Base-by-base conservation (phyloP, 2,797 vertebrate genomes). In the Pseudochromis fuscus region DNA sequence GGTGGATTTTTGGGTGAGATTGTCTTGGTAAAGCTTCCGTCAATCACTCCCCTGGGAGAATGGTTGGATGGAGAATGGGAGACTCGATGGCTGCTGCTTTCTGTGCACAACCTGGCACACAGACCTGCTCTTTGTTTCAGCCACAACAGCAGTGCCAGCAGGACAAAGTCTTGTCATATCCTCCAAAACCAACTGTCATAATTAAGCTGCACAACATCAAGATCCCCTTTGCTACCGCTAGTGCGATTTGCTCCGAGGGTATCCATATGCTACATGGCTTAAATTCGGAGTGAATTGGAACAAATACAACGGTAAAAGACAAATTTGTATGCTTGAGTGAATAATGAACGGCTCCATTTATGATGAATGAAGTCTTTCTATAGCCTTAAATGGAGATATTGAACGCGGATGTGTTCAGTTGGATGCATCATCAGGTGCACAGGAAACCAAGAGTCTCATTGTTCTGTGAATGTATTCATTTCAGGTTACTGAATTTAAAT, bases 11-110 rank as follows among this genome's bases (percentile, higher is more conserved):
- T 75, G 51, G 59, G 64, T 3, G 33, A 63, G 85, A 87, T 82
- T 87, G 70, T 84, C 70, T 68, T 5, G 35, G 78, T 81, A 87
- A 90, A 88, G 81, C 83, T 82, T 67, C 71, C 48, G 50, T 89
- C 88, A 87, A 72, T 92, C 85, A 85, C 71, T 84, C 79, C 58
- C 37, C 13, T 28, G 72, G 77, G 78, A 82, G 77, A 75, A 79
- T 56, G 75, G 60, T 56, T 81, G 74, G 86, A 76, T 5, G 40
- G 30, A 65, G 57, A 69, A 67, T 59, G 64, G 33, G 67, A 48
- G 40, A 59, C 60, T 40, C 21, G 65, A 75, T 61, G 75, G 57
- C 61, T 64, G 75, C 51, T 65, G 69, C 68, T 86, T 79, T 82
- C 58, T 30, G 60, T 68, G 63, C 56, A 71, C 72, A 81, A 77